phyloP scores from a whole-genome alignment of 1,140 invertebrate species.

The Homarus americanus region DNA sequence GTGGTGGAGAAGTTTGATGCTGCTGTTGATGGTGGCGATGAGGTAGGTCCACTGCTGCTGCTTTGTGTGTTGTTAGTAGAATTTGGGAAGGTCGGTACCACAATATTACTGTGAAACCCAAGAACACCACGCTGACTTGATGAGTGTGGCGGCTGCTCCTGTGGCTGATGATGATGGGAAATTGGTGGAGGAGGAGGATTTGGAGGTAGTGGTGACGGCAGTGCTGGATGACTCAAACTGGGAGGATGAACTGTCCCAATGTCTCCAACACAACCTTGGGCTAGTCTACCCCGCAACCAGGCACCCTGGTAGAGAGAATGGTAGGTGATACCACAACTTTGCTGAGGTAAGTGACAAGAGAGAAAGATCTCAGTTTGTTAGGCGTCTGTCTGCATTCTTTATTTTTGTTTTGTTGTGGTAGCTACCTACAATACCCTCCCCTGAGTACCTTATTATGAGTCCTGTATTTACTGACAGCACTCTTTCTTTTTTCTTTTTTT shows the following conservation, averaged over 20 bases:
- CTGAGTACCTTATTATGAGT: background rate
- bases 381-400: slow-evolving; percentile 52
- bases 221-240: slow-evolving; percentile 36
- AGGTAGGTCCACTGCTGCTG: background rate
- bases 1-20: background rate
- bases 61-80: background rate
- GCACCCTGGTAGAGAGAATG: slow-evolving; percentile 66
- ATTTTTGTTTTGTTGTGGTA: slow-evolving; percentile 66
- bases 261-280: slow-evolving; percentile 56
- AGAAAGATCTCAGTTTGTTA: slow-evolving; percentile 19
- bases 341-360: slow-evolving; percentile 19
- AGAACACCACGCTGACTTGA: slow-evolving; percentile 3
- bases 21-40: background rate
- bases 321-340: slow-evolving; percentile 70
- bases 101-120: background rate
- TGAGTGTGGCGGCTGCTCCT: background rate
- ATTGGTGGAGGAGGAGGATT: slow-evolving; percentile 17
- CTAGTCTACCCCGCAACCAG: slow-evolving; percentile 50
- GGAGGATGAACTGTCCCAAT: slow-evolving; percentile 26
- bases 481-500: background rate
- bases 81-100: background rate
- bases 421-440: slow-evolving; percentile 57
- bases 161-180: slow-evolving; percentile 6
- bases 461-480: background rate
- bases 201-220: slow-evolving; percentile 33